Evolutionary conservation across 2,888 invertebrate genomes (phyloP), one percentile per base, ranked within the genome.

Genomic region (Eugnorisma glareosa): DNA sequence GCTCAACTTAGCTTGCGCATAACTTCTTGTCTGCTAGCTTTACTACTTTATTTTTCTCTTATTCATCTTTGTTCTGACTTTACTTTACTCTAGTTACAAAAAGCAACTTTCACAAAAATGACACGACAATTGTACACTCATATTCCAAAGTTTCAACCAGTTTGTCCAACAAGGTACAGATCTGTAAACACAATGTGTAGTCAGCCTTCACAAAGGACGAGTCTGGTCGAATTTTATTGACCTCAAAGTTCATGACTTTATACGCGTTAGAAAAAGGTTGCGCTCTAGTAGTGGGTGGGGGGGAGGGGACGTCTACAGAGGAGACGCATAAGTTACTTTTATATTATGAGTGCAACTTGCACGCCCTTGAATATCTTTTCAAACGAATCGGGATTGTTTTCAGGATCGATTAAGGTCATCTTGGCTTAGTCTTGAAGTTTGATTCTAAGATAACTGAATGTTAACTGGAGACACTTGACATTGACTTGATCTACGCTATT

Each of bases 211-310:
- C 80, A 86, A 89, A 88, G 89, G 89, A 85, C 89, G 82, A 87
- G 87, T 85, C 88, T 86, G 86, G 86, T 84, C 86, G 87, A 88
- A 88, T 87, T 88, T 84, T 88, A 88, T 88, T 88, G 85, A 88
- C 83, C 88, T 85, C 82, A 76, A 82, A 83, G 86, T 88, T 88
- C 88, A 88, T 85, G 86, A 88, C 86, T 87, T 88, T 87, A 88
- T 83, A 86, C 76, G 77, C 79, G 82, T 86, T 85, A 89, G 82
- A 85, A 83, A 84, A 84, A 85, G 84, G 84, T 85, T 85, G 85
- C 78, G 78, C 54, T 66, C 61, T 71, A 68, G 57, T 57, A 75
- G 83, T 57, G 71, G 85, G 73, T 28, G 76, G 81, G 64, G 81
- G 72, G 84, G 64, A 77, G 72, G 45, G 35, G 48, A n/a, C 37